Evolutionary conservation across 2,888 invertebrate species (phyloP), one percentile per base, ranked within the genome.

Genomic region (Campopleginae sp.): DNA sequence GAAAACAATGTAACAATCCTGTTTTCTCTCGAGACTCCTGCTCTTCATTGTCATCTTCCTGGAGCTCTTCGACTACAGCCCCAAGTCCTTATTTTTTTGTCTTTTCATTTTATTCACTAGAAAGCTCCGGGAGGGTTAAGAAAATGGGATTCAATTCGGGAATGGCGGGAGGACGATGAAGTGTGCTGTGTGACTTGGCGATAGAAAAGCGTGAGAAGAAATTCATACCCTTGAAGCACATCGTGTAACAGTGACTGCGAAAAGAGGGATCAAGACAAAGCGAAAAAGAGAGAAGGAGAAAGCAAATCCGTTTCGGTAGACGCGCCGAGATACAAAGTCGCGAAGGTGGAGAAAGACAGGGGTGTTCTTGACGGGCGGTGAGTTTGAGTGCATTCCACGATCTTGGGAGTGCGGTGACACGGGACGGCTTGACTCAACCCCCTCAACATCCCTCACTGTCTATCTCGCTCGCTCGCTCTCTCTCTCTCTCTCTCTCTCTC

Each of bases 361-460:
- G 86, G 82, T 74, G 86, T 82, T 74, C 81, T 86, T 87, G 91
- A 91, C 90, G 91, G 90, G 89, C 90, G 88, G 81, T 85, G 89
- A 91, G 89, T 90, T 91, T 87, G 89, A 92, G 91, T 92, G 92
- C 92, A 92, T 93, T 92, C 91, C 91, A 88, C 87, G 90, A 90
- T 92, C 91, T 91, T 91, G 91, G 90, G 88, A 86, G 88, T 89
- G 89, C 90, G 89, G 89, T 91, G 93, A 92, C 91, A 92, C 90
- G 91, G 90, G 84, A 86, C 83, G 86, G 66, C 79, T 71, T 75
- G 79, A 84, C 85, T 82, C 85, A 65, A 82, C 85, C 76, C 58
- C 75, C 63, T 63, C 61, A 70, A 80, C 76, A 76, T 80, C 82
- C 75, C 82, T 51, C 75, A 14, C n/a, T 44, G 31, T 65, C 46